Conservation (phyloP, 2,113 vertebrate genomes). For the Cacatua alba region DNA sequence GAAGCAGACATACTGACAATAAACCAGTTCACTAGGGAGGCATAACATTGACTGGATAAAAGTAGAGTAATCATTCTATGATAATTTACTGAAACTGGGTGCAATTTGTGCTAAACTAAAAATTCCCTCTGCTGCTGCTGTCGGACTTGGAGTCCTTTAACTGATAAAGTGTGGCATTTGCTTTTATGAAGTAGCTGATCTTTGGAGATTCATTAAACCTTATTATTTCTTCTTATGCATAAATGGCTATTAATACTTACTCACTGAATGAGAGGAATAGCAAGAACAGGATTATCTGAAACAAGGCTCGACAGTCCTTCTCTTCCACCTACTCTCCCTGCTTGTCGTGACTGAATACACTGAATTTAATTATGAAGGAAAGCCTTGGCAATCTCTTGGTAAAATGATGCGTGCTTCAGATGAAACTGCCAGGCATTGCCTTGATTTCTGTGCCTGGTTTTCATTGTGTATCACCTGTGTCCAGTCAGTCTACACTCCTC, state of each 20-base stretch:
- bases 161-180: constrained; percentile 22
- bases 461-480: background rate
- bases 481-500: background rate
- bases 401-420: background rate
- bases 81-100: constrained; percentile 65
- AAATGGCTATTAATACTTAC: constrained; percentile 38
- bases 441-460: background rate
- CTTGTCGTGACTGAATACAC: background rate
- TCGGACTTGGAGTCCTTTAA: constrained; percentile 45
- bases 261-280: background rate
- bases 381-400: background rate
- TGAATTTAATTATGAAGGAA: background rate
- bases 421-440: background rate
- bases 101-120: constrained; percentile 63
- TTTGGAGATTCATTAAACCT: constrained; percentile 54
- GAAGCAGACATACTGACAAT: constrained; percentile 64
- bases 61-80: constrained; percentile 57
- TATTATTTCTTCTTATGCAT: constrained; percentile 45
- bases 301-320: background rate
- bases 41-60: constrained; percentile 67
- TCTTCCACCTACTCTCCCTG: background rate
- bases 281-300: background rate
- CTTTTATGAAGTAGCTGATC: constrained; percentile 49
- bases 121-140: constrained; percentile 31
- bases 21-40: constrained; percentile 50